Percentiles rank a stretch among this genome's conserved stretches.
Conservation (phyloP, 2,797 vertebrate genomes). For the Sternarchorhynchus goeldii region DNA sequence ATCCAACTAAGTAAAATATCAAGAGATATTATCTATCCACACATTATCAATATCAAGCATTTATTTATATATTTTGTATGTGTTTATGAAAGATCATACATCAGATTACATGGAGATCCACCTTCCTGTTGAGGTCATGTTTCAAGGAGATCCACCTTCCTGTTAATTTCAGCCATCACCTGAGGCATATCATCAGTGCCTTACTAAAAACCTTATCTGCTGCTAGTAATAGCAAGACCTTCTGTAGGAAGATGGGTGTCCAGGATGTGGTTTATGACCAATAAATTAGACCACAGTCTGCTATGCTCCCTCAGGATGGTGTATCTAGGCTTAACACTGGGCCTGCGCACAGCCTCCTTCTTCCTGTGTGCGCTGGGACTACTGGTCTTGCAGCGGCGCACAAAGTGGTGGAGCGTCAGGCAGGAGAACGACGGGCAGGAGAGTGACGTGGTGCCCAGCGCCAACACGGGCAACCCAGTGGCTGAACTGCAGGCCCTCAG, state of each 20-base stretch:
- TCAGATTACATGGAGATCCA: too few relatives aligned
- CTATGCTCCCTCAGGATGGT: conserved; percentile 64
- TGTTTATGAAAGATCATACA: too few relatives aligned
- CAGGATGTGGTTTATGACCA: not conserved
- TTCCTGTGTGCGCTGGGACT: conserved; percentile 73
- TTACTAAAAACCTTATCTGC: too few relatives aligned
- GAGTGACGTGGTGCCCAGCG: conserved; percentile 60
- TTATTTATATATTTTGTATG: too few relatives aligned
- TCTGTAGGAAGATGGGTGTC: not conserved
- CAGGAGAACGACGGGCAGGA: conserved; percentile 65
- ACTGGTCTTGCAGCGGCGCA: conserved; percentile 67
- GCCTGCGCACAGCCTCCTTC: conserved; percentile 73
- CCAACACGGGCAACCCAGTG: conserved; percentile 40
- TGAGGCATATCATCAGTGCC: too few relatives aligned
- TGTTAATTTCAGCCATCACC: too few relatives aligned
- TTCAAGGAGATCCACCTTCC: too few relatives aligned
- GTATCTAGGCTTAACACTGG: conserved; percentile 74
- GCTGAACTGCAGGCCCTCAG: conserved; percentile 69
- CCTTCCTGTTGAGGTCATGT: too few relatives aligned
- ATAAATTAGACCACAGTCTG: not conserved
- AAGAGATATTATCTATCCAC: too few relatives aligned
- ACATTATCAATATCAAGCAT: too few relatives aligned
- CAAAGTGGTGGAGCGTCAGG: conserved; percentile 38
- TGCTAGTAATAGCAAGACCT: too few relatives aligned
- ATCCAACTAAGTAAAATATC: too few relatives aligned